phyloP scores from a whole-genome alignment of 53 echinoderm and acorn worm genomes.

The Crossaster papposus region DNA sequence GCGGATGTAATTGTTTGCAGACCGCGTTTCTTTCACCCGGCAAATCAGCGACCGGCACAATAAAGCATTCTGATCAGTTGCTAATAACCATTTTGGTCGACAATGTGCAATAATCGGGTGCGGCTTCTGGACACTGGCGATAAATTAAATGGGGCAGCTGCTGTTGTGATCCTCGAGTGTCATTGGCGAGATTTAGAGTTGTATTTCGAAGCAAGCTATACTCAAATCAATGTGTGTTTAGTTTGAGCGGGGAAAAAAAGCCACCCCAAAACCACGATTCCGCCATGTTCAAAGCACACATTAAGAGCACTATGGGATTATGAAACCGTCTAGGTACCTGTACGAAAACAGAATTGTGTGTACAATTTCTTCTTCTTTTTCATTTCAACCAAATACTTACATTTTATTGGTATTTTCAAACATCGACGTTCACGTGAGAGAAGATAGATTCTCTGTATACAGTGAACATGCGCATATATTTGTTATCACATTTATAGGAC shows the following conservation, averaged over 20 bases:
- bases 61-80: neutral
- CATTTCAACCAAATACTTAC: no score
- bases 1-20: neutral
- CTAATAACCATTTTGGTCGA: neutral
- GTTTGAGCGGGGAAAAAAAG: neutral
- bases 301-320: neutral
- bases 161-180: conserved; percentile 4
- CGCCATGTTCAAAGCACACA: neutral
- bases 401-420: no score
- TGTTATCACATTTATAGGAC: no score
- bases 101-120: neutral
- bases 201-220: neutral
- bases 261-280: neutral
- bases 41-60: neutral
- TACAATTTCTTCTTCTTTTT: no score
- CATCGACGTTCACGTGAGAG: no score
- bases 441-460: no score
- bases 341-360: no score
- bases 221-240: neutral
- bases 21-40: neutral
- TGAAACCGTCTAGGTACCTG: no score
- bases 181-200: neutral
- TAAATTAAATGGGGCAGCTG: conserved; percentile 22
- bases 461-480: no score
- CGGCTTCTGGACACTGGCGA: neutral